These are phyloP conservation scores for Dolomedes plantarius DNA, from an alignment of 2,888 invertebrate genomes.

Conservation along the genomic window DNA sequence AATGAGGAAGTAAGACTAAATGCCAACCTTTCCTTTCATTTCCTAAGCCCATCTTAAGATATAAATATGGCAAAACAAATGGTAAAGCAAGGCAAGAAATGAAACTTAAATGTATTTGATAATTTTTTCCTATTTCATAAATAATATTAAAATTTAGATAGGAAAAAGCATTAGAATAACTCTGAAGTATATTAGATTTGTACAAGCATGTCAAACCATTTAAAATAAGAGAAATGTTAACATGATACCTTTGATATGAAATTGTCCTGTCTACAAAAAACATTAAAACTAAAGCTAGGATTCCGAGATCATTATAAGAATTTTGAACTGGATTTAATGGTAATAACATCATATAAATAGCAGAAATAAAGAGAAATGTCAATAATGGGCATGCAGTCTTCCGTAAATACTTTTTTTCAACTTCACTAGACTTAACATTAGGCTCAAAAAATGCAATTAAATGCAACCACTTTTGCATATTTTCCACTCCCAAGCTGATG, in stretches of 20 bases:
- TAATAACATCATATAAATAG: conserved; percentile 28
- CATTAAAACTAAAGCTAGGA: conserved; percentile 52
- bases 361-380: conserved; percentile 40
- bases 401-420: conserved; percentile 41
- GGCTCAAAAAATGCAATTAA: conserved; percentile 59
- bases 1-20: conserved; percentile 58
- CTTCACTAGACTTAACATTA: conserved; percentile 36
- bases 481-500: conserved; percentile 51
- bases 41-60: conserved; percentile 53
- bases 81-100: conserved; percentile 62
- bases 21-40: conserved; percentile 50
- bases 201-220: conserved; percentile 50
- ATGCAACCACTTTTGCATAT: conserved; percentile 54
- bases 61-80: conserved; percentile 65
- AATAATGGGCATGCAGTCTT: conserved; percentile 40
- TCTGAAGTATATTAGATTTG: conserved; percentile 45
- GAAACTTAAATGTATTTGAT: conserved; percentile 46
- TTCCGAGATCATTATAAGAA: conserved; percentile 25
- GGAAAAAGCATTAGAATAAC: conserved; percentile 10
- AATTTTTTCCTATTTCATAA: conserved; percentile 43
- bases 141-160: conserved; percentile 51
- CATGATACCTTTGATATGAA: conserved; percentile 40
- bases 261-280: conserved; percentile 58
- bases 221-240: conserved; percentile 54
- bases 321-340: conserved; percentile 24